Evolutionary conservation across 2,113 vertebrate species (phyloP).

Genomic region (Trichechus manatus): DNA sequence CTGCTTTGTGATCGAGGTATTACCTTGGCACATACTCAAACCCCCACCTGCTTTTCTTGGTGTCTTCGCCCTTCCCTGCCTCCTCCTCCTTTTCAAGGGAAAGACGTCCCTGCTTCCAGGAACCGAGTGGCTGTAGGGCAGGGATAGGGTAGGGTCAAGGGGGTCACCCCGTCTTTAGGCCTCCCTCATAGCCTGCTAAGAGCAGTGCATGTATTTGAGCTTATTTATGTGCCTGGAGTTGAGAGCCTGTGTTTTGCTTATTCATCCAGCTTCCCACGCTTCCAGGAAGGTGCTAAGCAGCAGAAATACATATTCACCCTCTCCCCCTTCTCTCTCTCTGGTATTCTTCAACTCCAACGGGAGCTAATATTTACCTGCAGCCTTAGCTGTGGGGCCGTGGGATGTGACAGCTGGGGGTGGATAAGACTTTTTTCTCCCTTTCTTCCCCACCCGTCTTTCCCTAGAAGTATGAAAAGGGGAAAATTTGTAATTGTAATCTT

Average conservation of each 20-base stretch:
- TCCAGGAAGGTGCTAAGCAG: conserved; percentile 70
- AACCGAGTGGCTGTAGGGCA: not conserved
- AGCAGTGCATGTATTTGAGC: not conserved
- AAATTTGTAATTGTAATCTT: conserved; percentile 48
- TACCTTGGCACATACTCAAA: not conserved
- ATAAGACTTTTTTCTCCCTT: conserved; percentile 42
- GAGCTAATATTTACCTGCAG: conserved; percentile 77
- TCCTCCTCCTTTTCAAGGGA: not conserved
- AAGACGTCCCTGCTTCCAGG: not conserved
- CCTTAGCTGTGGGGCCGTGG: conserved; percentile 33
- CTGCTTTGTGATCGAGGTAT: not conserved
- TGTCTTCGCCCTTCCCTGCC: not conserved
- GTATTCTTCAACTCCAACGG: not conserved
- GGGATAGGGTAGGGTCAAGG: not conserved
- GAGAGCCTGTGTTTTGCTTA: conserved; percentile 64
- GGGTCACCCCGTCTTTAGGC: not conserved
- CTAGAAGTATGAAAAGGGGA: conserved; percentile 57
- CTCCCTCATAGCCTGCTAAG: not conserved
- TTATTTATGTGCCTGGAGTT: conserved; percentile 61
- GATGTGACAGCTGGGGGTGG: conserved; percentile 60
- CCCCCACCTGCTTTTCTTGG: not conserved
- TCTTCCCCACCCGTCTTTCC: conserved; percentile 60
- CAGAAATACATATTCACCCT: conserved; percentile 43
- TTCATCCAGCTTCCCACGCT: conserved; percentile 58
- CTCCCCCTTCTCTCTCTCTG: not conserved